A percentile compares a stretch with the other conserved stretches of the same genome.
These are phyloP conservation scores for Brachystomella parvula DNA, from an alignment of 1,140 invertebrate genomes.

Conservation along the genomic window DNA sequence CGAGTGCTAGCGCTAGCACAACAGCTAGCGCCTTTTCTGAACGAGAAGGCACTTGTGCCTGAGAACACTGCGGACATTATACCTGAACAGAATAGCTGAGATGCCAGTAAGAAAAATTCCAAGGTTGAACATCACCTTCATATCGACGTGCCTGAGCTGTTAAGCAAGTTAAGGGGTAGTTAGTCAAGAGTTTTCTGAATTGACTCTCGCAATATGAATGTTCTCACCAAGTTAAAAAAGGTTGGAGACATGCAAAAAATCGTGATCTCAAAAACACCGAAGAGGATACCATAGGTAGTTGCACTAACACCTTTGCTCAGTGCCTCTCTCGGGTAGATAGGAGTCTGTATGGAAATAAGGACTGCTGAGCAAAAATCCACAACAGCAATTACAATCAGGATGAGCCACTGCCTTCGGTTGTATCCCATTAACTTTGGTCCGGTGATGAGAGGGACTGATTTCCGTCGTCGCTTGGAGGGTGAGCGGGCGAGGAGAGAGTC, in stretches of 20 bases:
- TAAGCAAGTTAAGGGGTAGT: too few species aligned
- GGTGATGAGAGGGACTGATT: neutral
- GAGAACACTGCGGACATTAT: slow-evolving; percentile 48
- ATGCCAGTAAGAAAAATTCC: slow-evolving; percentile 65
- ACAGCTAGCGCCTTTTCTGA: too few species aligned
- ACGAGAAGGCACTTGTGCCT: too few species aligned
- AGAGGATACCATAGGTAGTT: slow-evolving; percentile 85
- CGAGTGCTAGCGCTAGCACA: too few species aligned
- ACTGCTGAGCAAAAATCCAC: slow-evolving; percentile 82
- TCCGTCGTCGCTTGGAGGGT: neutral
- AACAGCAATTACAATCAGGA: slow-evolving; percentile 70
- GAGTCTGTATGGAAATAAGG: slow-evolving; percentile 66
- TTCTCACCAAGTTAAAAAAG: slow-evolving; percentile 69
- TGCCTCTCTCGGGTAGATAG: slow-evolving; percentile 56
- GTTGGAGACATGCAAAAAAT: slow-evolving; percentile 81
- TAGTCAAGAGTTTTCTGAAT: slow-evolving; percentile 4
- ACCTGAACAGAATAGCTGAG: slow-evolving; percentile 38
- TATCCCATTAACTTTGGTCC: slow-evolving; percentile 9
- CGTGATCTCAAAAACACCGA: slow-evolving; percentile 82
- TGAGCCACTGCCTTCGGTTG: slow-evolving; percentile 63
- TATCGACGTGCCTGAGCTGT: slow-evolving; percentile 67
- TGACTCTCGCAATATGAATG: slow-evolving; percentile 7
- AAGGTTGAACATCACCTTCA: slow-evolving; percentile 74
- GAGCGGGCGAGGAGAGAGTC: neutral
- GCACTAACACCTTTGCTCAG: slow-evolving; percentile 74